phyloP scores from a whole-genome alignment of 2,113 vertebrate species.

The Laterallus jamaicensis region DNA sequence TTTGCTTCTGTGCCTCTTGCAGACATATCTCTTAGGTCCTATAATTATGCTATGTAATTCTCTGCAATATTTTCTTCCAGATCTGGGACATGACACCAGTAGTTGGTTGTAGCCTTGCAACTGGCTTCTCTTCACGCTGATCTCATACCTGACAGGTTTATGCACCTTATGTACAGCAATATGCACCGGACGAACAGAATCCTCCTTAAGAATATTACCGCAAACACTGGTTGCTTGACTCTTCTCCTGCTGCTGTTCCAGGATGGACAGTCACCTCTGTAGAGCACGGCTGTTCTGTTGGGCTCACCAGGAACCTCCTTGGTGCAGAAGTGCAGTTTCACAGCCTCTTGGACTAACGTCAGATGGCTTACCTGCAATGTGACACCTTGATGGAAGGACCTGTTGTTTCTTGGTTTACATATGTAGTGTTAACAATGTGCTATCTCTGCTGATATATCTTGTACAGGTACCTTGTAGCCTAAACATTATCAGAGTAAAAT shows the following conservation, averaged over 20 bases:
- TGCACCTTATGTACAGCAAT: constrained; percentile 51
- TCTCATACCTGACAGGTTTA: not conserved
- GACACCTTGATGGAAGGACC: constrained; percentile 3
- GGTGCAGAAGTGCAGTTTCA: not conserved
- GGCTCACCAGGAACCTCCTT: constrained; percentile 13
- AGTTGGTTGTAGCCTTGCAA: constrained; percentile 92
- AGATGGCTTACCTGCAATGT: not conserved
- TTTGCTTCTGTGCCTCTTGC: not conserved
- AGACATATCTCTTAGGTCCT: not conserved
- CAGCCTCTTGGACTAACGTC: constrained; percentile 8
- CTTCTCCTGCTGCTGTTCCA: constrained; percentile 49
- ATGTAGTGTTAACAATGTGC: constrained; percentile 52
- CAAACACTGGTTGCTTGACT: constrained; percentile 67
- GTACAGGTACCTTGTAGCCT: constrained; percentile 46
- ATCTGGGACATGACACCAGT: constrained; percentile 98
- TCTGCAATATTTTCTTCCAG: constrained; percentile 69
- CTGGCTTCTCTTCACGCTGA: constrained; percentile 91
- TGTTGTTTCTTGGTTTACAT: constrained; percentile 25
- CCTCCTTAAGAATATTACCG: constrained; percentile 44
- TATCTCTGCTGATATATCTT: constrained; percentile 62
- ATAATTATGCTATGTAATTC: not conserved
- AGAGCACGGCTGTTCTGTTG: constrained; percentile 31
- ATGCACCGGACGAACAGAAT: constrained; percentile 18
- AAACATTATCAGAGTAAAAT: not conserved
- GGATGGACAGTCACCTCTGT: constrained; percentile 36